phyloP scores from a whole-genome alignment of 2,797 vertebrate species.

The Microchirus variegatus region DNA sequence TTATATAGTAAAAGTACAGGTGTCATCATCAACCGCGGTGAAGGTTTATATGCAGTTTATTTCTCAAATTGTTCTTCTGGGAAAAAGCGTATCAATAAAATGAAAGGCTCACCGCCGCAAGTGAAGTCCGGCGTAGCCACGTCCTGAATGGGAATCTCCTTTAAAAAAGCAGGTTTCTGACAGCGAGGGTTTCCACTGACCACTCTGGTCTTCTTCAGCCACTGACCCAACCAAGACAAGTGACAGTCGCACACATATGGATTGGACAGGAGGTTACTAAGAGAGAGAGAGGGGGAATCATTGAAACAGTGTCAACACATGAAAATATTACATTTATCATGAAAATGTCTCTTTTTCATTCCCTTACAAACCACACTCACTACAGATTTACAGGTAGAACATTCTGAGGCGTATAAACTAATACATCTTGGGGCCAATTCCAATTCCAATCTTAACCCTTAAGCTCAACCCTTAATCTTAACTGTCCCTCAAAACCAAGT shows the following conservation, averaged over 20 bases:
- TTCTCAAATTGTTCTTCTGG: too few relatives aligned
- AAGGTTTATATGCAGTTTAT: too few relatives aligned
- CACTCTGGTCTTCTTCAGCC: conserved; percentile 93
- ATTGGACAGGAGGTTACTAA: conserved; percentile 96
- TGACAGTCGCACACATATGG: conserved; percentile 98
- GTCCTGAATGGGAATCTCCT: conserved; percentile 98
- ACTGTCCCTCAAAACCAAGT: too few relatives aligned
- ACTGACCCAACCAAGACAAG: conserved; percentile 95
- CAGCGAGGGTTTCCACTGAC: conserved; percentile 98
- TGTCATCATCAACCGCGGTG: not conserved
- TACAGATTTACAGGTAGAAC: conserved; percentile 1
- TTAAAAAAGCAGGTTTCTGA: conserved; percentile 95
- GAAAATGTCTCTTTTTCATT: too few relatives aligned
- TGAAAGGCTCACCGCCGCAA: conserved; percentile 87
- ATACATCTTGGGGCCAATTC: too few relatives aligned
- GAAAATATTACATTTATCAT: not conserved
- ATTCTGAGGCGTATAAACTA: not conserved
- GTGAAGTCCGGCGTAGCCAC: conserved; percentile 96
- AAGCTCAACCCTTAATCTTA: too few relatives aligned
- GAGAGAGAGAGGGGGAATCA: conserved; percentile 15
- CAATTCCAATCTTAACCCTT: too few relatives aligned
- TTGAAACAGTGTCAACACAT: not conserved
- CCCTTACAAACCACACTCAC: not conserved
- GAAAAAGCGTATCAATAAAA: too few relatives aligned
- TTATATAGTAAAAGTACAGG: not conserved